Evolutionary conservation across 2,113 vertebrate genomes (phyloP), one percentile per base, ranked within the genome.

Genomic region (Hippocampus zosterae): DNA sequence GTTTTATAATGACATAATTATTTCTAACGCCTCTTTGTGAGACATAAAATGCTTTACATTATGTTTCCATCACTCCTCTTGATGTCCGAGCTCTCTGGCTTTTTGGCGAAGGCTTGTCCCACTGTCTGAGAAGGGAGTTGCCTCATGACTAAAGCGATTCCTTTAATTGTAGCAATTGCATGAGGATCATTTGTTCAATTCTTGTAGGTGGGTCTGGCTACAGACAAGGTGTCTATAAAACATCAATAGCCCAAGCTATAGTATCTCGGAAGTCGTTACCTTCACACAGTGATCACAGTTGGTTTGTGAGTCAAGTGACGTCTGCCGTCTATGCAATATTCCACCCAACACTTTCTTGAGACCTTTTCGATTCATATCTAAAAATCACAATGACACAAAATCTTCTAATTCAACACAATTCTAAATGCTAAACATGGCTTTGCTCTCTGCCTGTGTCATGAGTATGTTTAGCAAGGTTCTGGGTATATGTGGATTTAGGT

Each of bases 91-190:
- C 65, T 61, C 55, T 61, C n/a, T 68, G 48, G 27, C 75, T 80
- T 84, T 59, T 72, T 60, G 59, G 70, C 65, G 67, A 68, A 70
- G 62, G 3, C 64, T 67, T 37, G 73, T 53, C 50, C 59, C 33
- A 55, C 67, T 75, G 68, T 76, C 77, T 81, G 64, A 76, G 75
- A 77, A 55, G 29, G 50, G 64, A 61, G 66, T 73, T 67, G 68
- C 83, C 78, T 75, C 88, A 76, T 85, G 79, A 90, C 82, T 74
- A 81, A 84, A 81, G 74, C 66, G 68, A 46, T 18, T 57, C 59
- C 72, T 87, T 84, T 78, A 87, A 88, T 78, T 61, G 57, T 60
- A 81, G 67, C 74, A 71, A 87, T 75, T 62, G 72, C 19, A 53
- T 73, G 70, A 76, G 41, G 65, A 77, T 69, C 63, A 61, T 41